phyloP scores from a whole-genome alignment of 1,140 invertebrate genomes.

The Drosophila murphyi region DNA sequence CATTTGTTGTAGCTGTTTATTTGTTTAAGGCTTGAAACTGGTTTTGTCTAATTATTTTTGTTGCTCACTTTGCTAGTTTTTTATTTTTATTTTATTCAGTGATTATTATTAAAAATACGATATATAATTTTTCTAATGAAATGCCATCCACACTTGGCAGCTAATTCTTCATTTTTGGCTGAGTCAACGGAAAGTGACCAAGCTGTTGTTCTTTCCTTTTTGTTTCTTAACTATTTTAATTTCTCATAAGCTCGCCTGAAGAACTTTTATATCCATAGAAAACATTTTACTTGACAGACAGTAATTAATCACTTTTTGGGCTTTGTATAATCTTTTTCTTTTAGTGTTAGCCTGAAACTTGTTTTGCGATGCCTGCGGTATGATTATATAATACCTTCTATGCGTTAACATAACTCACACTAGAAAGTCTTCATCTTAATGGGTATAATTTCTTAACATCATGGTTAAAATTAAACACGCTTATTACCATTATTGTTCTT shows the following conservation, averaged over 20 bases:
- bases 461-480: slow-evolving; percentile 71
- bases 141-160: slow-evolving; percentile 34
- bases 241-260: slow-evolving; percentile 40
- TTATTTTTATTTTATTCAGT: slow-evolving; percentile 48
- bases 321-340: slow-evolving; percentile 26
- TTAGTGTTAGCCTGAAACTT: slow-evolving; percentile 52
- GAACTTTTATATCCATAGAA: slow-evolving; percentile 54
- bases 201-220: slow-evolving; percentile 2
- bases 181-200: slow-evolving; percentile 24
- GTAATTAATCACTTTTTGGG: slow-evolving; percentile 71
- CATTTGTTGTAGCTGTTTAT: slow-evolving; percentile 46
- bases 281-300: slow-evolving; percentile 70
- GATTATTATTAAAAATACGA: slow-evolving; percentile 64
- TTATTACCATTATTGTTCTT: slow-evolving; percentile 11
- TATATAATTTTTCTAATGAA: slow-evolving; percentile 66
- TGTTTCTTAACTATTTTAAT: slow-evolving; percentile 26
- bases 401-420: slow-evolving; percentile 53
- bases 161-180: slow-evolving; percentile 1
- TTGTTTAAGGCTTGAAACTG: slow-evolving; percentile 59
- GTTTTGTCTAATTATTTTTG: slow-evolving; percentile 80
- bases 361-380: slow-evolving; percentile 41
- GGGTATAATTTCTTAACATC: slow-evolving; percentile 36
- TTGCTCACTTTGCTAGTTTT: slow-evolving; percentile 42
- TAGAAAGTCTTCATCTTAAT: slow-evolving; percentile 45
- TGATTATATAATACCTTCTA: slow-evolving; percentile 65